phyloP scores from a whole-genome alignment of 2,888 invertebrate genomes.

The Neoitamus cyanurus region DNA sequence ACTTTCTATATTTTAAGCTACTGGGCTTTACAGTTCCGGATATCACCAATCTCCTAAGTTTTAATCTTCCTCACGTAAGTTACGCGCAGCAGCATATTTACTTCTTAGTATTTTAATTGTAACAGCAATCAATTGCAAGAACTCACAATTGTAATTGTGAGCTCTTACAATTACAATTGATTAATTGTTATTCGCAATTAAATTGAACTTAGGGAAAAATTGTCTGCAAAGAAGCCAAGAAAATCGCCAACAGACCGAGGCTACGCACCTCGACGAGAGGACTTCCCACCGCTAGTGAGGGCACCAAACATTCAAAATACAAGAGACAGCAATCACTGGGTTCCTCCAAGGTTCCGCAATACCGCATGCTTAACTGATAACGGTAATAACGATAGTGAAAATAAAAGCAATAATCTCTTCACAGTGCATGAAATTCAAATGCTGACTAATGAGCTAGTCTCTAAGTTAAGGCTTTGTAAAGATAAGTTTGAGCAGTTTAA shows the following conservation, averaged over 20 bases:
- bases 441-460: not conserved
- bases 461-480: not conserved
- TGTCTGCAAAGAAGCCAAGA: not conserved
- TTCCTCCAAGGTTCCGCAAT: no score
- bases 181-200: no score
- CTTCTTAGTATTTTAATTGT: no score
- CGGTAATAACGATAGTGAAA: no score
- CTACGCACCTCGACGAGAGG: not conserved
- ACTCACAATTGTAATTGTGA: no score
- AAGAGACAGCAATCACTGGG: not conserved
- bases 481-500: not conserved
- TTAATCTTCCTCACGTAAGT: no score
- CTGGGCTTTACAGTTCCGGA: no score
- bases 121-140: no score
- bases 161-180: no score
- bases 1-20: no score
- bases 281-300: not conserved
- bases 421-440: not conserved
- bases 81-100: no score
- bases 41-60: no score
- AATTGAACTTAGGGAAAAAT: not conserved
- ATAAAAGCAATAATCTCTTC: not conserved
- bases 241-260: not conserved
- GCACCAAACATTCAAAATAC: not conserved
- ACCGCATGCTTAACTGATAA: not conserved